Evolutionary conservation across 2,797 vertebrate species (phyloP), one percentile per base, ranked within the genome.

Genomic region (Borostomias antarcticus): DNA sequence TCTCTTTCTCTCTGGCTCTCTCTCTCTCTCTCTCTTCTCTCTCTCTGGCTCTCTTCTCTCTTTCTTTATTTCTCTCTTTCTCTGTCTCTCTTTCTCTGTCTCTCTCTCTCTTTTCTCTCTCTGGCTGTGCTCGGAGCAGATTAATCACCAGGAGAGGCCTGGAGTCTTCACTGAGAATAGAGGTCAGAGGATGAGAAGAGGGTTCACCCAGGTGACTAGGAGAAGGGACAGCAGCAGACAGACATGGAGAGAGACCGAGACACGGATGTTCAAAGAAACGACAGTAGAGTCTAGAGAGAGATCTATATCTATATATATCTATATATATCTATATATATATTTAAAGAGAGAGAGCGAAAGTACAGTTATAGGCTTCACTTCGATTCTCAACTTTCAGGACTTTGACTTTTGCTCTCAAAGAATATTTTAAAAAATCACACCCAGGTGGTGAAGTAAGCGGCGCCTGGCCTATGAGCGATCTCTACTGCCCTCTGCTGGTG

Each of bases 131-230:
- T 40, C 15, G 13, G 57, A 53, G 52, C 58, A 28, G 58, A 54
- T 59, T 54, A 37, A 63, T 56, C 58, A 66, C 6, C 4, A 29
- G 2, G 10, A 13, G 29, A 58, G 25, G 48, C 9, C 23, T 58
- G 51, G 37, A 26, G 51, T n/a, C 7, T 33, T 59, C 6, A 23
- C 21, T 8, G 35, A 35, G 58, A 51, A 57, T 52, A 35, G 28
- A 66, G 64, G 50, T 60, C 40, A 70, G 43, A 47, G 50, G 57
- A n/a, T 2, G 43, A 47, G 47, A 57, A 64, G 61, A 43, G 40
- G 64, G 25, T 40, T 43, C 32, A 62, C 28, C 11, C 33, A 7
- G 47, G 19, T 9, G n/a, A 23, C 10, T 1, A 13, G 51, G 51
- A 11, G 21, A 11, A 11, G 2, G 21, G 5, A n/a, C 2, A 23